Percentiles rank a stretch among this genome's conserved stretches.
phyloP scores from a whole-genome alignment of 2,888 invertebrate genomes.

The Ophion ventricosus region DNA sequence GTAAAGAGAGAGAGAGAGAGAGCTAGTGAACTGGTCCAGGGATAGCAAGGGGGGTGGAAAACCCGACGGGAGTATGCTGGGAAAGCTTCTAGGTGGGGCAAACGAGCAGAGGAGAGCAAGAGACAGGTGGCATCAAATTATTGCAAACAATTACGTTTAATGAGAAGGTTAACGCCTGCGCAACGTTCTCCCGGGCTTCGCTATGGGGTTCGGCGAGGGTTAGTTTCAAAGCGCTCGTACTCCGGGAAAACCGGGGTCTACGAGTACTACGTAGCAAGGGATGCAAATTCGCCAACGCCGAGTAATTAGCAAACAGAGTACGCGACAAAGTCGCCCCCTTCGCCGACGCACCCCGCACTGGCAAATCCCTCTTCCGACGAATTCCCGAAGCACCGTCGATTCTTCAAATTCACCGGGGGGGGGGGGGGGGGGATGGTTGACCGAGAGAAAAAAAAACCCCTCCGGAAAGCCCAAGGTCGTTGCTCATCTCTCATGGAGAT shows the following conservation, averaged over 20 bases:
- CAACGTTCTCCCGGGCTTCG: conserved; percentile 68
- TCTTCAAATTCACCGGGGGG: not conserved
- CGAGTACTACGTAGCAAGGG: conserved; percentile 70
- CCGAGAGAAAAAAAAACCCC: not conserved
- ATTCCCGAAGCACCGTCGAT: not conserved
- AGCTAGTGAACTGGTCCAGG: not conserved
- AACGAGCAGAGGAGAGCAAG: conserved; percentile 43
- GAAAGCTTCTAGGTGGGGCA: conserved; percentile 49
- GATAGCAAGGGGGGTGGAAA: conserved; percentile 33
- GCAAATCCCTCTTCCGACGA: not conserved
- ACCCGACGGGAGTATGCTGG: conserved; percentile 61
- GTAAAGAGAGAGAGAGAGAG: conserved; percentile 54
- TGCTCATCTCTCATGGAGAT: not conserved
- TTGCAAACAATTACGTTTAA: conserved; percentile 82
- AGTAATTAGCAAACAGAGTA: conserved; percentile 80
- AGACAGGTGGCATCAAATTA: conserved; percentile 80
- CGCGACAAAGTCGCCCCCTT: conserved; percentile 60
- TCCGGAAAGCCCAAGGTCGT: not conserved
- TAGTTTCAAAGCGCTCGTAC: conserved; percentile 3
- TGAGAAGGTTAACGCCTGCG: conserved; percentile 80
- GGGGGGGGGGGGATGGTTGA: too few relatives aligned
- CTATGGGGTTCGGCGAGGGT: conserved; percentile 12
- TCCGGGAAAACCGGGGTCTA: conserved; percentile 57
- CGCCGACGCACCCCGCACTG: too few relatives aligned
- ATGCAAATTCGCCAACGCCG: conserved; percentile 79